Evolutionary conservation across 1,140 invertebrate species (phyloP), one percentile per base, ranked within the genome.

Genomic region (Euschistus heros): DNA sequence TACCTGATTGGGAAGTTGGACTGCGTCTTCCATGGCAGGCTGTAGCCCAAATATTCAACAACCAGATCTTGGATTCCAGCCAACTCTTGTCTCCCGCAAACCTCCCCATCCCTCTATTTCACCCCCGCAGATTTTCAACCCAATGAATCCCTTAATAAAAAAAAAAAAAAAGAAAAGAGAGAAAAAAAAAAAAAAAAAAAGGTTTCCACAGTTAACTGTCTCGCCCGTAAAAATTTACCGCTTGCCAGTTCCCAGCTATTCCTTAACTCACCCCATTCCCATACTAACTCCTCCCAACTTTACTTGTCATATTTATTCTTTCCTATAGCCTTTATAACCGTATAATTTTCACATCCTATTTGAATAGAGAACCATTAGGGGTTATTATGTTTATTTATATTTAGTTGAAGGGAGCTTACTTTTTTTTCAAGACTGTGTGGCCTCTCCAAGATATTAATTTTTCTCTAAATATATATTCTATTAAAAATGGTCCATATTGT

Each of bases 61-160:
- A 24, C 54, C 54, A 24, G 20, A 24, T 0, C 54, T 26, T 57
- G 54, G 54, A 22, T 2, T 57, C 2, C 0, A 5, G 54, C 54
- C 54, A 57, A 57, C 0, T 8, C 54, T 24, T 57, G 54, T 57
- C 54, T 18, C n/a, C 47, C 14, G n/a, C 47, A 50, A 50, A 50
- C 6, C 47, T 50, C 47, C 47, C 22, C 47, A 24, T 24, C 54
- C 24, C 54, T 24, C 14, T 37, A 37, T 37, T 37, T 60, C 30
- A 10, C 24, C 59, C 37, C 10, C 62, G 62, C 44, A 46, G 62
- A 63, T 63, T 63, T 63, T 63, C 26, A 46, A 18, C 62, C 62
- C 37, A 63, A 63, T 63, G 62, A 63, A 63, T 47, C 44, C 62
- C 44, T 62, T 62, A 62, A 62, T 42, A 62, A 62, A 62, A 57